phyloP scores from a whole-genome alignment of 2,797 vertebrate species.

The Manis javanica region DNA sequence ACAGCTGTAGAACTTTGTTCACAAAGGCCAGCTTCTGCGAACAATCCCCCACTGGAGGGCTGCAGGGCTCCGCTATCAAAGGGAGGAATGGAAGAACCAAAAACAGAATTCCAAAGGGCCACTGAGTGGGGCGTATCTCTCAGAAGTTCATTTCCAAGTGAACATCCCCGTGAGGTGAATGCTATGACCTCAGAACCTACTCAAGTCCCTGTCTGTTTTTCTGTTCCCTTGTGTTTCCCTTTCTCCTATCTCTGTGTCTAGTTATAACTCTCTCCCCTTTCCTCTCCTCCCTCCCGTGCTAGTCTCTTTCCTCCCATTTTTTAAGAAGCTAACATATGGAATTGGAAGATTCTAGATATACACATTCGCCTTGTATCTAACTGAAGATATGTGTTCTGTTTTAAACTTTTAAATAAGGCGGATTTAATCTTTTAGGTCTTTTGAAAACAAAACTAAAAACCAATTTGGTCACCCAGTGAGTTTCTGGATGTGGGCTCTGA shows the following conservation, averaged over 20 bases:
- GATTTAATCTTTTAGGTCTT: slow-evolving; percentile 38
- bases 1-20: background rate
- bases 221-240: background rate
- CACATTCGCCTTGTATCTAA: background rate
- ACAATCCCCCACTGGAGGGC: background rate
- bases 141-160: background rate
- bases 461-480: background rate
- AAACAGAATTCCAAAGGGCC: background rate
- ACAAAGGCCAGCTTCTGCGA: background rate
- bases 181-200: background rate
- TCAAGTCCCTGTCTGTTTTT: background rate
- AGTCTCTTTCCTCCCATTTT: background rate
- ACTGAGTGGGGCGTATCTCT: background rate
- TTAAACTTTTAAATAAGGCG: background rate
- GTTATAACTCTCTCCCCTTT: background rate
- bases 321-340: background rate
- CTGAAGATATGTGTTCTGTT: background rate
- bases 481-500: background rate
- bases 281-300: background rate
- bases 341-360: background rate
- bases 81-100: background rate
- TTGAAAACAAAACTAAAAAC: slow-evolving; percentile 20
- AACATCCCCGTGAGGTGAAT: background rate
- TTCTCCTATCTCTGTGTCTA: background rate
- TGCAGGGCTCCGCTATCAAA: background rate